Base-by-base conservation (phyloP, 2,113 vertebrate genomes). In the Neodontobutis hainanensis region DNA sequence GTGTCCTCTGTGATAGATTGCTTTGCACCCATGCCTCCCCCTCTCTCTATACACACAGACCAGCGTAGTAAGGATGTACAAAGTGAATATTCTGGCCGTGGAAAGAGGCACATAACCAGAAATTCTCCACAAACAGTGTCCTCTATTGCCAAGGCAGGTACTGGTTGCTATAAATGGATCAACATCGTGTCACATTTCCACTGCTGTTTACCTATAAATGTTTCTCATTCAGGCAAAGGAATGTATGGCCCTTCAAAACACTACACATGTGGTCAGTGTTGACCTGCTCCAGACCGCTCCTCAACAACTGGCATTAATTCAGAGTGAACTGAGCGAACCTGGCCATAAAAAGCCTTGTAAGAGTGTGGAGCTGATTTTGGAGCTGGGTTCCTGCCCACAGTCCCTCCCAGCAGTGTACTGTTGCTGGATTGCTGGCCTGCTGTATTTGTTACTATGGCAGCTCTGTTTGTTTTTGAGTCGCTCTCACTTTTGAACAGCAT, bases 381-480 rank as follows among this genome's bases (percentile, higher is more conserved):
- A 61, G 49, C 72, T 81, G 85, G 74, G 47, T 36, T 56, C 27
- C 7, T 35, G 64, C 77, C 67, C 66, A 53, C 70, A 35, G 67
- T 70, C 81, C 70, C 77, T 84, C 85, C 83, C 77, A 66, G 58
- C 72, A 80, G 65, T 83, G 70, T 65, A 47, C 66, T 79, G 70
- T 65, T 81, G 71, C 82, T 72, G 73, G 72, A 81, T 85, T 78
- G 78, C 83, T 77, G 78, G 78, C 81, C 75, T 70, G 82, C 47
- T 38, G 14, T 83, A 48, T 88, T 86, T 87, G 89, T 88, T 86
- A 80, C 87, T 81, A 87, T 88, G 82, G 85, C 78, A 84, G 82
- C 89, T 75, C 61, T 82, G 84, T 87, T 84, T 91, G 83, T 80
- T 86, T 84, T 69, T 45, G 12, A 70, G 71, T 45, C 5, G 61